phyloP scores from a whole-genome alignment of 1,140 invertebrate species.

The Tenebrio molitor region DNA sequence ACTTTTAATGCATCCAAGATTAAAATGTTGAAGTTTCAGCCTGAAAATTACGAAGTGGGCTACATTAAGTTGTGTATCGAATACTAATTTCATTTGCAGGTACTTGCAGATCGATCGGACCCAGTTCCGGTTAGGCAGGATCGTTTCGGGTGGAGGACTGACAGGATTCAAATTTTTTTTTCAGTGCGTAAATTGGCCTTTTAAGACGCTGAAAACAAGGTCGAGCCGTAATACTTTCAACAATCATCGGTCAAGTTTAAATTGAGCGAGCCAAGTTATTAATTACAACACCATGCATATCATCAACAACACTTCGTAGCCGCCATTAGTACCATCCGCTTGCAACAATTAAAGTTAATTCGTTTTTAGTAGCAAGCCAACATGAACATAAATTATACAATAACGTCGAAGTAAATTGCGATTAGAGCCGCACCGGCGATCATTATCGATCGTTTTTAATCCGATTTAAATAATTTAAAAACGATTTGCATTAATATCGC shows the following conservation, averaged over 20 bases:
- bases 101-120: slow-evolving; percentile 12
- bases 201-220: slow-evolving; percentile 12
- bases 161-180: too few relatives aligned
- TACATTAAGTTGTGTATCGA: slow-evolving; percentile 32
- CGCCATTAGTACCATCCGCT: slow-evolving; percentile 22
- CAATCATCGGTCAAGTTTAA: slow-evolving; percentile 5
- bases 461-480: slow-evolving; percentile 30
- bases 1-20: slow-evolving; percentile 37
- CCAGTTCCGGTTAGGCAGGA: too few relatives aligned
- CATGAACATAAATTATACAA: slow-evolving; percentile 22
- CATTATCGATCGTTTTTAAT: slow-evolving; percentile 24
- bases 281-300: slow-evolving; percentile 25
- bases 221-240: background rate
- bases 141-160: too few relatives aligned
- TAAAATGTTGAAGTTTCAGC: slow-evolving; percentile 29
- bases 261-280: slow-evolving; percentile 17
- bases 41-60: slow-evolving; percentile 17
- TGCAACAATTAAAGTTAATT: slow-evolving; percentile 39
- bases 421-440: background rate
- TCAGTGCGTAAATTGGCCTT: slow-evolving; percentile 6
- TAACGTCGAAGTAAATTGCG: slow-evolving; percentile 7
- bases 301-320: slow-evolving; percentile 18
- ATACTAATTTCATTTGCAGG: slow-evolving; percentile 34
- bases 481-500: slow-evolving; percentile 25
- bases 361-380: slow-evolving; percentile 19